A percentile compares a stretch with the other conserved stretches of the same genome.
Evolutionary conservation across 2,113 vertebrate genomes (phyloP).

Genomic region (Gymnogyps californianus): DNA sequence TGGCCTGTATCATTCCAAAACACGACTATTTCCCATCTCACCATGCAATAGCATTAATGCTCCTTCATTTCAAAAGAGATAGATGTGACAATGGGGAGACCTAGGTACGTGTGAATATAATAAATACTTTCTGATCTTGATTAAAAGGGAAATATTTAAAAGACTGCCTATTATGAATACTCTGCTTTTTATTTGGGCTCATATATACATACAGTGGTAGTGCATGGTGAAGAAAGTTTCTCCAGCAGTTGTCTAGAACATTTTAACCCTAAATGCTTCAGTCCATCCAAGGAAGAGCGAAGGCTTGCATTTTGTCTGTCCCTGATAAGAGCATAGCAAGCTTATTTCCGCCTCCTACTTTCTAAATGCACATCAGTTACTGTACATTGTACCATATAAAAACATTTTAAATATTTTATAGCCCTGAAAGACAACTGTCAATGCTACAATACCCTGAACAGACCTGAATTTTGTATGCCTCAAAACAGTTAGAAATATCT

Average conservation of each 20-base stretch:
- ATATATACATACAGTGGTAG: background rate
- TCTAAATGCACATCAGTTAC: background rate
- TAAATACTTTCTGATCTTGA: background rate
- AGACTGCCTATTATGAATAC: background rate
- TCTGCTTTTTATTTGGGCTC: background rate
- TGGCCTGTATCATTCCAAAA: background rate
- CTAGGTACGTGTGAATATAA: background rate
- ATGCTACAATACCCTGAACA: background rate
- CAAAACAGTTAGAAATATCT: background rate
- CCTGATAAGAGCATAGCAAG: background rate
- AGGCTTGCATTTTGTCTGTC: background rate
- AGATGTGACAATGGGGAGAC: background rate
- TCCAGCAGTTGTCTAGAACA: background rate
- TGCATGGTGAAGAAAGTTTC: background rate
- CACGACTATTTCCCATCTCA: background rate
- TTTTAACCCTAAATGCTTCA: background rate
- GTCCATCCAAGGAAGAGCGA: background rate
- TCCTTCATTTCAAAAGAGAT: background rate
- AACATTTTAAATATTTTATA: background rate
- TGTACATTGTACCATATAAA: background rate
- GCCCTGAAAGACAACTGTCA: background rate
- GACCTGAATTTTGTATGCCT: background rate
- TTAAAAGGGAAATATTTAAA: background rate
- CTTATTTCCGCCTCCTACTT: background rate
- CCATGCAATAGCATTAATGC: background rate